Evolutionary conservation across 2,113 vertebrate genomes (phyloP).

Genomic region (Pithys albifrons): DNA sequence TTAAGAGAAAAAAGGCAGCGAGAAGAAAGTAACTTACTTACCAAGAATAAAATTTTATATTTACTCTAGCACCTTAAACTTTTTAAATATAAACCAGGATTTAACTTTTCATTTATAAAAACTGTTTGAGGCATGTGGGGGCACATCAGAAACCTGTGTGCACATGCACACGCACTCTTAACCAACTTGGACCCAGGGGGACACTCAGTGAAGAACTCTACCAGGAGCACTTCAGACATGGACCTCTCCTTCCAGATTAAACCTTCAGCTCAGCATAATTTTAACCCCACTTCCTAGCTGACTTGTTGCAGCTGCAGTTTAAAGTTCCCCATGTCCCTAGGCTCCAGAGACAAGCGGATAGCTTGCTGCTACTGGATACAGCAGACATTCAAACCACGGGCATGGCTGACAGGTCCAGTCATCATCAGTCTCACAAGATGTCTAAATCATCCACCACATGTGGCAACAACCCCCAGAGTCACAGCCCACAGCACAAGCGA

Average conservation of each 20-base stretch:
- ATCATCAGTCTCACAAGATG: fast-evolving
- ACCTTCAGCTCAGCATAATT: background rate
- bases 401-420: fast-evolving
- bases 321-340: background rate
- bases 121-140: fast-evolving
- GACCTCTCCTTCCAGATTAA: background rate
- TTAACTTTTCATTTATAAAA: background rate
- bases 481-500: background rate
- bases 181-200: background rate
- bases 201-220: background rate
- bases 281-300: background rate
- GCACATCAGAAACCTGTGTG: fast-evolving
- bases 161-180: too few relatives aligned
- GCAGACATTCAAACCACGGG: background rate
- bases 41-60: background rate
- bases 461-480: too few relatives aligned
- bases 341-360: background rate
- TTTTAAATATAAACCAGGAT: background rate
- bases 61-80: background rate
- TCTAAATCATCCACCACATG: fast-evolving
- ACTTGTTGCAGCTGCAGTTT: background rate
- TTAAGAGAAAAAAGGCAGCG: background rate
- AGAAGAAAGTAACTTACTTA: background rate
- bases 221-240: background rate
- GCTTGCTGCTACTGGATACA: fast-evolving